Evolutionary conservation across 2,888 invertebrate species (phyloP).

Genomic region (Notodonta dromedarius): DNA sequence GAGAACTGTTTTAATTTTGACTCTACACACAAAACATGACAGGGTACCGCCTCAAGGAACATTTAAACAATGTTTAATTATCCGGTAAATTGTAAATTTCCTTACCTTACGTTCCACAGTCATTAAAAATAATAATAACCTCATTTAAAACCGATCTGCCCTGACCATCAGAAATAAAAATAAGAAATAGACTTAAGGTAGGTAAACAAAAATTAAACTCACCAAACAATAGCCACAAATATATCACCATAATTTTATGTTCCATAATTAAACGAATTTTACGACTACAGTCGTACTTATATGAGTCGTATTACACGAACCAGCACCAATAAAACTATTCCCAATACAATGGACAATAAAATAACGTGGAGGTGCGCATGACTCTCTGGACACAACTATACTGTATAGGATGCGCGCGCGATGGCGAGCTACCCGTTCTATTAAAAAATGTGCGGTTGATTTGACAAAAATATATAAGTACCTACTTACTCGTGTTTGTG

Average conservation of each 20-base stretch:
- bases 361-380: neutral
- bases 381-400: neutral
- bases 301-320: neutral
- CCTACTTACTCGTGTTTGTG: too few species aligned
- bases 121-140: too few species aligned
- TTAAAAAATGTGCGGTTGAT: conserved; percentile 20
- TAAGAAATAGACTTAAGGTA: too few species aligned
- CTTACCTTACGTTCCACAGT: too few species aligned
- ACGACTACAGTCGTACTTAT: neutral
- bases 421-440: conserved; percentile 14
- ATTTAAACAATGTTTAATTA: too few species aligned
- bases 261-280: conserved; percentile 29
- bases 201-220: conserved; percentile 20
- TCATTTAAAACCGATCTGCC: too few species aligned
- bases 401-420: conserved; percentile 5
- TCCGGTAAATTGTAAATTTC: too few species aligned
- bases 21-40: too few species aligned
- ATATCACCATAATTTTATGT: conserved; percentile 25
- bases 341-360: neutral
- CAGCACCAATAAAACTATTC: neutral
- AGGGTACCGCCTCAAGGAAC: too few species aligned
- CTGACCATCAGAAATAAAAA: too few species aligned
- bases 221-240: conserved; percentile 35
- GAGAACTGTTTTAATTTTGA: too few species aligned
- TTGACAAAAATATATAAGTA: too few species aligned